Evolutionary conservation across 2,888 invertebrate genomes (phyloP), one percentile per base, ranked within the genome.

Genomic region (Gandaritis pyraliata): DNA sequence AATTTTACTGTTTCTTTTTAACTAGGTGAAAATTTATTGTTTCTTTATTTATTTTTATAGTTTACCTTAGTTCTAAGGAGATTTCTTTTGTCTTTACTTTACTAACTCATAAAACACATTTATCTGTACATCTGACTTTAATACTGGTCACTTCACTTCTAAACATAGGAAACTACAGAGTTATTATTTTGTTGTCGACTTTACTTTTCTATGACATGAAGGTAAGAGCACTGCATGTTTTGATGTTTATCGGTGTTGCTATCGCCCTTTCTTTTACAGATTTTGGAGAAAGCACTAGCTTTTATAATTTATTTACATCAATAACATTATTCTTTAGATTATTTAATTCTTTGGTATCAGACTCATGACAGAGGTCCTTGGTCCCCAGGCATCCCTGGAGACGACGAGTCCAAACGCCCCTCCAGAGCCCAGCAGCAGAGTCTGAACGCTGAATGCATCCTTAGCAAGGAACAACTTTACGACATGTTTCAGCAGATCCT

Each of bases 401-500:
- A 98, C 78, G 97, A 97, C 76, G 97, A 97, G 76, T 94, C 95
- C 12, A 97, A 97, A 87, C 93, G 97, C 80, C 97, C 97, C 54
- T 95, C 96, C 38, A 93, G 97, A 72, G 96, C 97, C 89, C 97
- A 97, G 87, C 97, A 97, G 85, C 97, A 97, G 90, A 96, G 95
- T 68, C 93, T 96, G 78, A 99, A 97, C 90, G 98, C 97, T 53
- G 99, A 99, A 88, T 94, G 97, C 74, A 98, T 99, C 81, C 94
- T 99, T 73, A 98, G 98, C 76, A 99, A 99, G 92, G 99, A 99
- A 84, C 99, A 99, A 86, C 95, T 99, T 11, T 99, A 98, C 90
- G 99, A 99, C 88, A 99, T 99, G 98, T 99, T 99, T 90, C 99
- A 99, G 89, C 99, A 99, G 90, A 98, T 99, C 74, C 93, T 99